Base-by-base conservation (phyloP, 1,140 invertebrate genomes). In the Bombus fervidus region DNA sequence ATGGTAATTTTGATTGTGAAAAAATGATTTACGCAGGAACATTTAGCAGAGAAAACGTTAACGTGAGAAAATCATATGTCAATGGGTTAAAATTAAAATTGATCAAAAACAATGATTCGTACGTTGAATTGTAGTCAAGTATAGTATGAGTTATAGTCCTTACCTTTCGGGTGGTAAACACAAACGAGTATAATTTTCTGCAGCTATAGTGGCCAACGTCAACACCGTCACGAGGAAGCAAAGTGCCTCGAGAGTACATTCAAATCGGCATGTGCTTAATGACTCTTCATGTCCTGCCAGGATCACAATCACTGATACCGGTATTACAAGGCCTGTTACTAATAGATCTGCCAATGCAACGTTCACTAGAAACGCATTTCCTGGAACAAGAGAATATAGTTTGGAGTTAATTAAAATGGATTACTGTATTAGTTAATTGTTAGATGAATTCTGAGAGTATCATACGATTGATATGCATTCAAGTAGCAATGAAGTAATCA, bases 321-420 rank as follows among this genome's bases (percentile, higher is more conserved):
- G 97, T 88, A 98, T 96, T 34, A 98, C 97, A 2, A 97, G 91
- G 2, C 96, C 96, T 0, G 97, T 97, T 28, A 98, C 96, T 31
- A 98, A 91, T 68, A 98, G 92, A 89, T 98, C 97, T 0, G 97
- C 96, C 71, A 98, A 88, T 2, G 97, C 97, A 9, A 97, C 95
- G 93, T 97, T 98, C n/a, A 97, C 97, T 73, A 98, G 93, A 92
- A 97, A 98, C 25, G 97, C 96, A 90, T 98, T 98, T n/a, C 97
- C 97, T 98, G 94, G 13, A 95, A 95, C 89, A 90, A 34, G 37
- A 76, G 47, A 64, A 57, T 57, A 22, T 34, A 10, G 4, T 37
- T 28, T 6, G 18, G 10, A 10, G 22, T 75, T 31, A 59, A n/a
- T 75, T 39, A 59, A 59, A 66, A 12, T 25, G 15, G n/a, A 59